Percentiles rank a stretch among this genome's conserved stretches.
Conservation (phyloP, 2,797 vertebrate genomes). For the Staurois parvus region DNA sequence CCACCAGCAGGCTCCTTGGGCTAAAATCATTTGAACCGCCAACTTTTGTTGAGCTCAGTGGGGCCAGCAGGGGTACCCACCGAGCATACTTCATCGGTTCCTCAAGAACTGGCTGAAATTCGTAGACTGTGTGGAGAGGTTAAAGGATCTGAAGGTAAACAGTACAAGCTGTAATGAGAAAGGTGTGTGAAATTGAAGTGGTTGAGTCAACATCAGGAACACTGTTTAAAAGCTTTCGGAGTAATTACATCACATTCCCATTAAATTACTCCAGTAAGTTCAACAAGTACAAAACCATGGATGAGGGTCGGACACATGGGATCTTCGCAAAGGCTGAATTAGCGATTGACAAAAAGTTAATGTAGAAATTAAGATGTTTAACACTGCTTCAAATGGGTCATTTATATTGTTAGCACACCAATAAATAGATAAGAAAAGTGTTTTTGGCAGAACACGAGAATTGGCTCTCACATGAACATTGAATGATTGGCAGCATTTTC, state of each 20-base stretch:
- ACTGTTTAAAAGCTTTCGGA: neutral
- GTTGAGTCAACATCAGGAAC: neutral
- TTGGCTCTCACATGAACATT: slow-evolving; percentile 23
- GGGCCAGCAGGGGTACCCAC: no score
- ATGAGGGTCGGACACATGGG: neutral
- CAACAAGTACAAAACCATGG: neutral
- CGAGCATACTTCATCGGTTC: no score
- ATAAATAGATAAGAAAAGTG: slow-evolving; percentile 52
- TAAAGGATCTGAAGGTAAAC: no score
- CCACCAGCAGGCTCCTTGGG: no score
- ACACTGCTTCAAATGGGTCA: slow-evolving; percentile 38
- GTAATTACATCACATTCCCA: neutral
- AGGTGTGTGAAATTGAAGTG: neutral
- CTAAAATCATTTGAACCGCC: no score
- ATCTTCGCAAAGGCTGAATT: slow-evolving; percentile 7
- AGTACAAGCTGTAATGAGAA: neutral
- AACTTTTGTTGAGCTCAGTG: no score
- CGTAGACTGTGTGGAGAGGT: no score
- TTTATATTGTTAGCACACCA: slow-evolving; percentile 48
- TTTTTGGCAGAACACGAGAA: slow-evolving; percentile 32
- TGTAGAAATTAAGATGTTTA: slow-evolving; percentile 53
- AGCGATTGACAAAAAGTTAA: slow-evolving; percentile 42
- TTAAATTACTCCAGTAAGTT: neutral
- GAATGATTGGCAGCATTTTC: slow-evolving; percentile 46
- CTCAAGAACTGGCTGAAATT: no score